Conservation (phyloP, 2,888 invertebrate genomes). For the Platycheirus rosarum region DNA sequence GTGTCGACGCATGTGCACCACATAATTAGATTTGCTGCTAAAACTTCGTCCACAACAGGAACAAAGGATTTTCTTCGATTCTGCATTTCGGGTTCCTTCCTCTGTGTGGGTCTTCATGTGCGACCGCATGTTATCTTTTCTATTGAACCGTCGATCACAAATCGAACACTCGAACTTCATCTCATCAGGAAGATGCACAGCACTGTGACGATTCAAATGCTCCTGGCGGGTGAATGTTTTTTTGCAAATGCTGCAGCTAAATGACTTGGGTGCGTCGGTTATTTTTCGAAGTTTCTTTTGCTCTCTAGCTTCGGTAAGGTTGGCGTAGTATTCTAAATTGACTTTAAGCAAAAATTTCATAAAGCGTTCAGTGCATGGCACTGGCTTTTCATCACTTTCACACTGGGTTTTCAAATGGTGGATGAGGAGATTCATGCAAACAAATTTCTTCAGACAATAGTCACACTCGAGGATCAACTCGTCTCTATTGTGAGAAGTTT, state of each 20-base stretch:
- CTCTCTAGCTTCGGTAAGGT: conserved; percentile 70
- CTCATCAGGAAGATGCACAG: conserved; percentile 74
- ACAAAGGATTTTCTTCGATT: conserved; percentile 69
- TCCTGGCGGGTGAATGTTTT: conserved; percentile 73
- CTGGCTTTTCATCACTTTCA: conserved; percentile 74
- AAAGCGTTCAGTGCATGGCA: conserved; percentile 72
- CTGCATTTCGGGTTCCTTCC: conserved; percentile 68
- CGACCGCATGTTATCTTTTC: conserved; percentile 75
- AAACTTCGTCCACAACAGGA: conserved; percentile 75
- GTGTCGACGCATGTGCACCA: conserved; percentile 75
- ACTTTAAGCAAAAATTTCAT: conserved; percentile 70
- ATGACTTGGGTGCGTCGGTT: conserved; percentile 58
- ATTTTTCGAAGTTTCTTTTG: conserved; percentile 62
- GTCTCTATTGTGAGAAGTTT: conserved; percentile 54
- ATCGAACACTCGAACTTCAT: conserved; percentile 74
- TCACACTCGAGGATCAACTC: conserved; percentile 64
- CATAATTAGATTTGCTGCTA: conserved; percentile 74
- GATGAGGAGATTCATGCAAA: conserved; percentile 70
- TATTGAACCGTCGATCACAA: conserved; percentile 72
- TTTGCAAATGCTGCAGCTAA: conserved; percentile 63
- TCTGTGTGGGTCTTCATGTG: conserved; percentile 75
- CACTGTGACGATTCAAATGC: conserved; percentile 72
- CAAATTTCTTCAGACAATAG: conserved; percentile 65
- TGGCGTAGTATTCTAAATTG: conserved; percentile 73
- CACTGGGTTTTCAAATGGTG: conserved; percentile 75